Percentiles rank a stretch among this genome's conserved stretches.
These are phyloP conservation scores for Petrophora chlorosata DNA, from an alignment of 2,888 invertebrate genomes.

Conservation along the genomic window DNA sequence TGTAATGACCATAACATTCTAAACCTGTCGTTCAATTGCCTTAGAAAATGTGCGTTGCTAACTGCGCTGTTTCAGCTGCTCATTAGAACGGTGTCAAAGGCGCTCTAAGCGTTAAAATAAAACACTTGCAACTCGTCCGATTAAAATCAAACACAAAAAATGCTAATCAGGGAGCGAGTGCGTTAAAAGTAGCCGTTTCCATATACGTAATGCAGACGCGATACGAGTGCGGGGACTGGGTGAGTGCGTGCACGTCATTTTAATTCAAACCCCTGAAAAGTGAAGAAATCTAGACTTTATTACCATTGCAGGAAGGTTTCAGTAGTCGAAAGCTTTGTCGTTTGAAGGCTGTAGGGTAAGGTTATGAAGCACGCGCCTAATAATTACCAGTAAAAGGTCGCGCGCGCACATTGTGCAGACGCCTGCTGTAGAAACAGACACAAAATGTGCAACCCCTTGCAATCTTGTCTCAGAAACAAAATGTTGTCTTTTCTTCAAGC, in stretches of 20 bases:
- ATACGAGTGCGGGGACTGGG: slow-evolving; percentile 4
- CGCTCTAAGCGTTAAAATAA: slow-evolving; percentile 38
- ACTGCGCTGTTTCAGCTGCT: slow-evolving; percentile 36
- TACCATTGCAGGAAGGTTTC: slow-evolving; percentile 4
- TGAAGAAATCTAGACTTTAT: slow-evolving; percentile 18
- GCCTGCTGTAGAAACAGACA: slow-evolving; percentile 36
- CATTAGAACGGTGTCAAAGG: slow-evolving; percentile 34
- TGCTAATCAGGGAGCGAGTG: slow-evolving; percentile 64
- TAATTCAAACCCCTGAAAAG: slow-evolving; percentile 22
- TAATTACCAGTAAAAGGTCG: slow-evolving; percentile 80
- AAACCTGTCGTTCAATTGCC: slow-evolving; percentile 33
- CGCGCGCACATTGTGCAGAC: slow-evolving; percentile 75
- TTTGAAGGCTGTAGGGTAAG: slow-evolving; percentile 22
- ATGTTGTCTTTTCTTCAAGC: background rate
- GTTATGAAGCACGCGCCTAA: slow-evolving; percentile 70
- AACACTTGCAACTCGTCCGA: slow-evolving; percentile 51
- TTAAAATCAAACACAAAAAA: slow-evolving; percentile 71
- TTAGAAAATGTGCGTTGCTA: slow-evolving; percentile 22
- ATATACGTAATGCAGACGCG: slow-evolving; percentile 59
- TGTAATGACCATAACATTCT: slow-evolving; percentile 1
- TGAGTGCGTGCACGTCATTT: slow-evolving; percentile 47
- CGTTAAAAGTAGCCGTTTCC: slow-evolving; percentile 64
- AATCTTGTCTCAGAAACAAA: slow-evolving; percentile 3
- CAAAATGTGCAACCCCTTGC: background rate
- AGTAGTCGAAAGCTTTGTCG: background rate